These are phyloP conservation scores for Drosophila leontia DNA, from an alignment of 1,140 invertebrate genomes.

Conservation along the genomic window DNA sequence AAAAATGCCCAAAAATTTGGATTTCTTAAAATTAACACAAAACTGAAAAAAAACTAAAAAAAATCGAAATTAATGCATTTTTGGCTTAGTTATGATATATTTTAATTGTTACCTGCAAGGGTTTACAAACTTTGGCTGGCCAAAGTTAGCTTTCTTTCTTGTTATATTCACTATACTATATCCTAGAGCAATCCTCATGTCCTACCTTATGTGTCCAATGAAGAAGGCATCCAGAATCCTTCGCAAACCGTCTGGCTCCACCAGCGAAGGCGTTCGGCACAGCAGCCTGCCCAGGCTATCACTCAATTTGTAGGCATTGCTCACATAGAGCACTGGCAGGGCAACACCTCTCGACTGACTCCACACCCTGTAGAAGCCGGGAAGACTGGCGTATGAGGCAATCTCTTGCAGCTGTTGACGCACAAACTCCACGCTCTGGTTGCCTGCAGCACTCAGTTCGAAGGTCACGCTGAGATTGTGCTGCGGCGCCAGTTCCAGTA, in stretches of 20 bases:
- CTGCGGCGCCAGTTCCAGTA: constrained; percentile 70
- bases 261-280: constrained; percentile 75
- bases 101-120: too few species aligned
- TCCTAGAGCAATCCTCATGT: background rate
- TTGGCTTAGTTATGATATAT: too few species aligned
- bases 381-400: constrained; percentile 71
- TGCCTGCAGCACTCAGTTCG: constrained; percentile 72
- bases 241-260: constrained; percentile 84
- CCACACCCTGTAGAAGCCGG: constrained; percentile 86
- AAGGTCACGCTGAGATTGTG: constrained; percentile 80
- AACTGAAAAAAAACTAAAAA: too few species aligned
- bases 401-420: constrained; percentile 74
- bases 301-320: constrained; percentile 87
- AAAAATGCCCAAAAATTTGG: too few species aligned
- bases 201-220: constrained; percentile 86
- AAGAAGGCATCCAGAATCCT: constrained; percentile 87
- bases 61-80: too few species aligned
- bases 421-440: constrained; percentile 74
- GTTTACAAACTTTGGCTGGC: too few species aligned
- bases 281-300: constrained; percentile 86
- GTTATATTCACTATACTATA: too few species aligned
- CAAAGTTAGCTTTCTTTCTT: too few species aligned
- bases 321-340: constrained; percentile 87
- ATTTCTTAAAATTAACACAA: too few species aligned
- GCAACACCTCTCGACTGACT: constrained; percentile 75